These are phyloP conservation scores for Drosophila sp. DNA, from an alignment of 1,140 invertebrate species.

Conservation along the genomic window DNA sequence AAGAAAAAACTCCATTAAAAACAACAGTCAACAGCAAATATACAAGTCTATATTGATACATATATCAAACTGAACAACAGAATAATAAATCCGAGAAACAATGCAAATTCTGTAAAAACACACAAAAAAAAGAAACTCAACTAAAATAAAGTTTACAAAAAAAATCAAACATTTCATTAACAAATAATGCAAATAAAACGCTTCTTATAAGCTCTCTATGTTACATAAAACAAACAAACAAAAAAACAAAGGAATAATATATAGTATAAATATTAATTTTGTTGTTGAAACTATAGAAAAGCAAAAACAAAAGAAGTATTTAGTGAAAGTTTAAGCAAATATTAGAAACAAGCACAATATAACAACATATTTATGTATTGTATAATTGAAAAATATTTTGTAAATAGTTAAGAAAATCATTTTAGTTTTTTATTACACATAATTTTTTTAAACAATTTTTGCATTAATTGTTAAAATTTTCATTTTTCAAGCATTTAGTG, in stretches of 20 bases:
- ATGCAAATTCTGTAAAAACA: constrained; percentile 22
- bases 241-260: constrained; percentile 40
- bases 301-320: constrained; percentile 19
- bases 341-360: constrained; percentile 40
- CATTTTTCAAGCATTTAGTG: constrained; percentile 10
- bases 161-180: constrained; percentile 37
- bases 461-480: background rate
- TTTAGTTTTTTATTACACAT: background rate
- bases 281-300: constrained; percentile 46
- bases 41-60: background rate
- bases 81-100: constrained; percentile 19
- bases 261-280: constrained; percentile 38
- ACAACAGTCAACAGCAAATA: background rate
- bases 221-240: constrained; percentile 32
- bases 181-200: constrained; percentile 21
- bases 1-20: constrained; percentile 6
- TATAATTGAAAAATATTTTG: constrained; percentile 33
- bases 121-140: constrained; percentile 14
- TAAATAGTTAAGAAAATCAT: constrained; percentile 32
- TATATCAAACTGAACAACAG: constrained; percentile 31
- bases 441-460: background rate
- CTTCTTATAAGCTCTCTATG: constrained; percentile 55
- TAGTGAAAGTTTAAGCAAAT: constrained; percentile 27
- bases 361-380: background rate
- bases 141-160: constrained; percentile 36